Conservation (phyloP, 64 coral and sea anemone species). For the Stichodactyla helianthus region DNA sequence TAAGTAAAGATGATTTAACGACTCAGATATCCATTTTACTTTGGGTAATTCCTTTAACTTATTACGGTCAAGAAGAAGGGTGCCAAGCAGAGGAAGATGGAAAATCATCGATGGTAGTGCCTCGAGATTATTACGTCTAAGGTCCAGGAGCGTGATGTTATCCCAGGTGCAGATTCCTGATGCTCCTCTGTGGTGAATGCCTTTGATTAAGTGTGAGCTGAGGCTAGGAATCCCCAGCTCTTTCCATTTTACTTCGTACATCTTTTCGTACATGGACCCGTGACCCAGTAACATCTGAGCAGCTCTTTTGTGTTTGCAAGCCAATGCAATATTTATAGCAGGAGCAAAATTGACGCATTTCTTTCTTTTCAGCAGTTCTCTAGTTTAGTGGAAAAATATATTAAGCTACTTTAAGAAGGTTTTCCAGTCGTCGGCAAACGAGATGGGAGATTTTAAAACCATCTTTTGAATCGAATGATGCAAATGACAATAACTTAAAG, state of each 20-base stretch:
- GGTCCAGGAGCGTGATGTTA: conserved; percentile 19
- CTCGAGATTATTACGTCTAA: conserved; percentile 26
- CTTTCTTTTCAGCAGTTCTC: conserved; percentile 14
- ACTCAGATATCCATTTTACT: conserved; percentile 24
- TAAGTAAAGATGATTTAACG: conserved; percentile 32
- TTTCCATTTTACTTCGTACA: conserved; percentile 31
- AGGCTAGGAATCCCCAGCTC: conserved; percentile 12
- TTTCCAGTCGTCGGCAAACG: no score
- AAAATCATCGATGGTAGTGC: conserved; percentile 26
- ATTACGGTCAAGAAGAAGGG: conserved; percentile 30
- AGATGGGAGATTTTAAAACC: no score
- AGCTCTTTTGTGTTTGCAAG: conserved; percentile 12
- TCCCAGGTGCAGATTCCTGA: background rate
- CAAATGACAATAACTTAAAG: no score
- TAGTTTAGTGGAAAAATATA: background rate
- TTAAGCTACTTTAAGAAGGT: background rate
- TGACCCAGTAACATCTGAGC: conserved; percentile 18
- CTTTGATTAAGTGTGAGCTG: conserved; percentile 10
- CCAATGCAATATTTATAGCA: conserved; percentile 43
- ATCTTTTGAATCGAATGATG: no score
- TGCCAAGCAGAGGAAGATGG: conserved; percentile 28
- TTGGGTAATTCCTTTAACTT: conserved; percentile 34
- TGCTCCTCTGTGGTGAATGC: background rate
- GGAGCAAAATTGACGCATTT: conserved; percentile 27
- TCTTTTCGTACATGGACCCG: conserved; percentile 20